Conservation (phyloP, 2,888 invertebrate species). For the Panopea generosa region DNA sequence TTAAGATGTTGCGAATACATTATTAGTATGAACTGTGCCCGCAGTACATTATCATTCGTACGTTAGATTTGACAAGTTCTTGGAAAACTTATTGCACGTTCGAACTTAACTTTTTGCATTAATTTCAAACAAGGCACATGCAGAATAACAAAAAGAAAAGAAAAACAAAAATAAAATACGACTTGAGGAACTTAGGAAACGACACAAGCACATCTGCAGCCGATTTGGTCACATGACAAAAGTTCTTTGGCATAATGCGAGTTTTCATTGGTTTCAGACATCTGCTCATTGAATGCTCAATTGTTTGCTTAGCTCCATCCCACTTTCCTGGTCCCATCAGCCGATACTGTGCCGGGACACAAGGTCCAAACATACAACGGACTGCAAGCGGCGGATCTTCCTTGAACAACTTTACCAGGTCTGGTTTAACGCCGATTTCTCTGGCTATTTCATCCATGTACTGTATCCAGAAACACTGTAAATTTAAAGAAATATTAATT, state of each 20-base stretch:
- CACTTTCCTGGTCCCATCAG: constrained; percentile 78
- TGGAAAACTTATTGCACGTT: too few species aligned
- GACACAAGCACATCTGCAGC: constrained; percentile 27
- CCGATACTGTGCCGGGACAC: constrained; percentile 82
- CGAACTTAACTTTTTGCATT: too few species aligned
- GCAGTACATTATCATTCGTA: too few species aligned
- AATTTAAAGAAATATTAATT: constrained; percentile 20
- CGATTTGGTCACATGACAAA: constrained; percentile 13
- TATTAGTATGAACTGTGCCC: too few species aligned
- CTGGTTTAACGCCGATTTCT: constrained; percentile 77
- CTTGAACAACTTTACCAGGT: constrained; percentile 67
- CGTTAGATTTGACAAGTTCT: too few species aligned
- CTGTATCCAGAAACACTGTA: constrained; percentile 82
- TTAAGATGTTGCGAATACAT: too few species aligned
- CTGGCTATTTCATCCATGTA: constrained; percentile 83
- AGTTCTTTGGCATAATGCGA: constrained; percentile 58
- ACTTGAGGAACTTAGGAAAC: constrained; percentile 55
- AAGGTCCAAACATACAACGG: constrained; percentile 80
- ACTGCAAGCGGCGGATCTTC: constrained; percentile 76
- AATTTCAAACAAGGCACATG: constrained; percentile 51
- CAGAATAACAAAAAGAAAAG: constrained; percentile 61
- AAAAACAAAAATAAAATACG: constrained; percentile 58
- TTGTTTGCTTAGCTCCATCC: constrained; percentile 71
- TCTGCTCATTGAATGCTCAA: constrained; percentile 57
- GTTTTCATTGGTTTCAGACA: constrained; percentile 58